phyloP scores from a whole-genome alignment of 1,140 invertebrate genomes.

The Pseudoatta argentina region DNA sequence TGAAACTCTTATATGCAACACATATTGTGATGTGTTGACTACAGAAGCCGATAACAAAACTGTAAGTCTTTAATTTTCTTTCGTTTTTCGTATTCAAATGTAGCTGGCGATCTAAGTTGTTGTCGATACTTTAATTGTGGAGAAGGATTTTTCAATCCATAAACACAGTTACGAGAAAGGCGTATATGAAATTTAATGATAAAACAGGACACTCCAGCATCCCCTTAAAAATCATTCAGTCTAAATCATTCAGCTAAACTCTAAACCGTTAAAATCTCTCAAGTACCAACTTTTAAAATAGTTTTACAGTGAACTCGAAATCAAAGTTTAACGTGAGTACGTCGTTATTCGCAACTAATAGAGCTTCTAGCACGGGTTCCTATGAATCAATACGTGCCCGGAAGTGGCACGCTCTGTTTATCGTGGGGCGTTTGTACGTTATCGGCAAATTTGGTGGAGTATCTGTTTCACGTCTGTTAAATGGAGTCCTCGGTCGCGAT shows the following conservation, averaged over 20 bases:
- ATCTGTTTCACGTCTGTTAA: slow-evolving; percentile 62
- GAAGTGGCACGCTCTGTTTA: slow-evolving; percentile 61
- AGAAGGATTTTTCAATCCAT: too few relatives aligned
- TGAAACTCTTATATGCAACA: too few relatives aligned
- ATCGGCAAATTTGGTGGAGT: slow-evolving; percentile 59
- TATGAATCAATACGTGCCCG: slow-evolving; percentile 51
- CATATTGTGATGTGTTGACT: too few relatives aligned
- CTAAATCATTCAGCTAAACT: background rate
- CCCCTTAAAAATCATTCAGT: background rate
- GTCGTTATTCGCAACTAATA: slow-evolving; percentile 43
- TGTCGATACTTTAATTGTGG: too few relatives aligned
- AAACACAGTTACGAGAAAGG: too few relatives aligned
- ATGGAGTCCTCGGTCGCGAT: slow-evolving; percentile 51
- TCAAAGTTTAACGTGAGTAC: slow-evolving; percentile 17
- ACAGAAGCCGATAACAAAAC: too few relatives aligned
- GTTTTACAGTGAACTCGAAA: background rate
- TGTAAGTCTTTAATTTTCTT: too few relatives aligned
- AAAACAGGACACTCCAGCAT: too few relatives aligned
- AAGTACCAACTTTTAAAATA: background rate
- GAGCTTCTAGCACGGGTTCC: slow-evolving; percentile 22
- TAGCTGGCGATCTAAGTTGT: too few relatives aligned
- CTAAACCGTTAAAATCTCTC: background rate
- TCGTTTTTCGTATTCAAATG: too few relatives aligned
- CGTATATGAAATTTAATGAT: too few relatives aligned
- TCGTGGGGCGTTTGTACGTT: slow-evolving; percentile 50